Evolutionary conservation across 2,113 vertebrate species (phyloP).

Genomic region (Panthera leo): DNA sequence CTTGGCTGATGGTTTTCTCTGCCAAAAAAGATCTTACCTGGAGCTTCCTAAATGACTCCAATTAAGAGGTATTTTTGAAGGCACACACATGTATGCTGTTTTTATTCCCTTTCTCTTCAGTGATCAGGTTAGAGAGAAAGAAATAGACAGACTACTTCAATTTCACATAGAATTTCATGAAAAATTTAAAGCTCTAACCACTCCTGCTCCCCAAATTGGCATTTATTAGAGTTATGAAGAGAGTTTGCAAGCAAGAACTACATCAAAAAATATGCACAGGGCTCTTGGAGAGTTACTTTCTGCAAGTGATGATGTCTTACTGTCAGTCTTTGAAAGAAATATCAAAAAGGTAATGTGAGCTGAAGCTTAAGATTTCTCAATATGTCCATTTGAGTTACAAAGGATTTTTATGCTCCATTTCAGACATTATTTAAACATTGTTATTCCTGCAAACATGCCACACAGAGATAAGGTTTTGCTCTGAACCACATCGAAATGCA

Average conservation of each 20-base stretch:
- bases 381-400: conserved; percentile 83
- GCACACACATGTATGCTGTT: background rate
- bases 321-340: conserved; percentile 79
- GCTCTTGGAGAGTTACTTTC: conserved; percentile 70
- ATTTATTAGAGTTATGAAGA: conserved; percentile 67
- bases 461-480: conserved; percentile 86
- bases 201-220: conserved; percentile 68
- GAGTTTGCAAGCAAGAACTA: conserved; percentile 64
- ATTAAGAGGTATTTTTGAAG: conserved; percentile 61
- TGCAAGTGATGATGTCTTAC: conserved; percentile 54
- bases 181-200: conserved; percentile 71
- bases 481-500: conserved; percentile 83
- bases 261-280: conserved; percentile 68
- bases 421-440: conserved; percentile 87
- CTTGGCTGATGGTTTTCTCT: background rate
- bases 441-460: conserved; percentile 88
- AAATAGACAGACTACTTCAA: conserved; percentile 63
- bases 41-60: conserved; percentile 50
- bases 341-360: conserved; percentile 74
- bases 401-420: conserved; percentile 85
- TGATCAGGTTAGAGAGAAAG: conserved; percentile 68
- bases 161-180: conserved; percentile 63
- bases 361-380: conserved; percentile 80
- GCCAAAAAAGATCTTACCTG: conserved; percentile 3
- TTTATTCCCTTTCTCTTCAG: background rate